Base-by-base conservation (phyloP, 2,113 vertebrate genomes). In the Platycercus adscitus region DNA sequence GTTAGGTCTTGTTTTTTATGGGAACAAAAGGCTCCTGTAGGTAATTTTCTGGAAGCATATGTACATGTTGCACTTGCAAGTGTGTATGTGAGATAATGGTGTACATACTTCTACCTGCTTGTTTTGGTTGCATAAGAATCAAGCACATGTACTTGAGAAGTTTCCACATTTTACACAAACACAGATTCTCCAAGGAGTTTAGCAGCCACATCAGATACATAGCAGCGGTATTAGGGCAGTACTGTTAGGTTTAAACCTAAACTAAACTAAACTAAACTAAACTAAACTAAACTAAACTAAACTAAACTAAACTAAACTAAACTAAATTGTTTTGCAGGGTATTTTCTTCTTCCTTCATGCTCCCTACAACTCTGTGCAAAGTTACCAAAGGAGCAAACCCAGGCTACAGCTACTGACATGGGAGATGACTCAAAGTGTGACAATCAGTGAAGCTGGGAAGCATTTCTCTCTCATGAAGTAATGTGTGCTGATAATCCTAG, bases 401-500 rank as follows among this genome's bases (percentile, higher is more conserved):
- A 68, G 26, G 15, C 43, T 84, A n/a, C 46, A 81, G 72, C 15
- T 7, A 3, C 44, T 65, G 71, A 49, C 35, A 25, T 35, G 49
- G 82, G 84, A 79, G 69, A 71, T 61, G 65, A 56, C 61, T 88
- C 52, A 8, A 83, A 93, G 72, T 94, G 83, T 92, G 61, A 84
- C 77, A 66, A 55, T 68, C 69, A 49, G 56, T 72, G 76, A 61
- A 78, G 39, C 46, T 86, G 50, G 50, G 58, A 90, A 94, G 46
- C 71, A 92, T 96, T 97, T 93, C 80, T 94, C 21, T 92, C 77
- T 89, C 70, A 80, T 93, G 92, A 96, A 92, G 88, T 92, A 86
- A 96, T 95, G 80, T 60, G 58, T 65, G 41, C 31, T 72, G 61
- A 81, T 96, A 94, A 95, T 94, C 95, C 80, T 78, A 81, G 80